These are phyloP conservation scores for Choloepus hoffmanni DNA, from an alignment of 2,113 vertebrate species.

Conservation along the genomic window DNA sequence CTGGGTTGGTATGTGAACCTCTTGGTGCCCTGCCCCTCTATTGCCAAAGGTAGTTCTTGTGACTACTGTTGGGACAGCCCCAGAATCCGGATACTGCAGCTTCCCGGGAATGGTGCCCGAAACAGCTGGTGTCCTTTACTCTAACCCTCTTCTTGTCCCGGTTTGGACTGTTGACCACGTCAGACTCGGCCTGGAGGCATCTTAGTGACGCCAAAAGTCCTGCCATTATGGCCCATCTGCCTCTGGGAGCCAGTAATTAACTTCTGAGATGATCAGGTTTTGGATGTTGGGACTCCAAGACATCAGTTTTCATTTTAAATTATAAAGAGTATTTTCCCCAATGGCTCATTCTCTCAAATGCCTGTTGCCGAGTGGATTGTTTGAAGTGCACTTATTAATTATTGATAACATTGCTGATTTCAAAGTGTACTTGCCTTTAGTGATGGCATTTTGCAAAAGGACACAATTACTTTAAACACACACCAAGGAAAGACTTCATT, in stretches of 20 bases:
- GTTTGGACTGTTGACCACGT: too few species aligned
- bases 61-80: too few species aligned
- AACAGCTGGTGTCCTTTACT: not conserved
- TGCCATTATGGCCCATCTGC: too few species aligned
- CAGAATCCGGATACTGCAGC: not conserved
- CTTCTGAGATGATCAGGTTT: rapidly evolving
- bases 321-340: not conserved
- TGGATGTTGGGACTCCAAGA: too few species aligned
- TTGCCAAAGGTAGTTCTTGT: not conserved
- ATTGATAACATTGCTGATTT: not conserved
- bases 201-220: too few species aligned
- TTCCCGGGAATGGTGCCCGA: not conserved
- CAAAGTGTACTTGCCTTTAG: not conserved
- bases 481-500: not conserved
- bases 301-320: not conserved
- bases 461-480: not conserved
- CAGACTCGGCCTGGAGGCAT: too few species aligned
- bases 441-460: not conserved
- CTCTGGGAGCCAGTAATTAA: too few species aligned
- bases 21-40: not conserved
- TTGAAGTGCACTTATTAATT: not conserved
- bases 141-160: not conserved
- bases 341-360: not conserved
- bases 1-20: not conserved
- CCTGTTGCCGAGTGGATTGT: not conserved